Percentiles rank a stretch among this genome's conserved stretches.
Evolutionary conservation across 2,888 invertebrate species (phyloP).

Genomic region (Fabriciana adippe): DNA sequence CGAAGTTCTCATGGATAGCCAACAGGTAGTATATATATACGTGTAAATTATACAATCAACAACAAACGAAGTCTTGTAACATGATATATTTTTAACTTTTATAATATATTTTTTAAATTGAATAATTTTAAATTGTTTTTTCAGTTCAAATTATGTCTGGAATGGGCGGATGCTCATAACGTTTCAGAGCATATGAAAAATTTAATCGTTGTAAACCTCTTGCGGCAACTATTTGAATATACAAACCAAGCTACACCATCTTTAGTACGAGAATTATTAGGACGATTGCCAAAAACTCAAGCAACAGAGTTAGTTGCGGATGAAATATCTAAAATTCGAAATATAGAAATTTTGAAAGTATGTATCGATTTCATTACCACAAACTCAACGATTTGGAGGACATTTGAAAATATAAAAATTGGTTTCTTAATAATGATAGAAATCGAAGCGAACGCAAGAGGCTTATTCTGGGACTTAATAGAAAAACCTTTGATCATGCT

Average conservation of each 20-base stretch:
- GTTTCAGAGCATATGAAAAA: slow-evolving; percentile 81
- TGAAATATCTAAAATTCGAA: slow-evolving; percentile 84
- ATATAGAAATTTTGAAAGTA: slow-evolving; percentile 84
- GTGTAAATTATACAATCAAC: not conserved
- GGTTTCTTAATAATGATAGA: slow-evolving; percentile 86
- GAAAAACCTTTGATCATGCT: slow-evolving; percentile 88
- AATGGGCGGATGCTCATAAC: slow-evolving; percentile 86
- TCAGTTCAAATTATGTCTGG: slow-evolving; percentile 85
- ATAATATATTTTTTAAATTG: too few species aligned
- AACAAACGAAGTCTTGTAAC: too few species aligned
- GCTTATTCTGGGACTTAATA: slow-evolving; percentile 84
- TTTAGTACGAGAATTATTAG: slow-evolving; percentile 80
- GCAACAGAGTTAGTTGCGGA: slow-evolving; percentile 84
- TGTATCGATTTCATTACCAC: slow-evolving; percentile 83
- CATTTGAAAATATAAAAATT: slow-evolving; percentile 84
- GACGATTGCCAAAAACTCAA: slow-evolving; percentile 81
- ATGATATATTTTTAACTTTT: too few species aligned
- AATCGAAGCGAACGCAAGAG: slow-evolving; percentile 81
- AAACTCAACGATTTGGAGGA: slow-evolving; percentile 71
- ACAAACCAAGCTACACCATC: slow-evolving; percentile 69
- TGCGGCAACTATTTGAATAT: slow-evolving; percentile 82
- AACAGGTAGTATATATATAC: slow-evolving; percentile 60
- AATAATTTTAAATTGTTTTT: too few species aligned
- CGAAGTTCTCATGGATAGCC: slow-evolving; percentile 79
- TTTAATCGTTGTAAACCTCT: slow-evolving; percentile 76